Conservation (phyloP, 2,888 invertebrate genomes). For the Drosophila phalerata region DNA sequence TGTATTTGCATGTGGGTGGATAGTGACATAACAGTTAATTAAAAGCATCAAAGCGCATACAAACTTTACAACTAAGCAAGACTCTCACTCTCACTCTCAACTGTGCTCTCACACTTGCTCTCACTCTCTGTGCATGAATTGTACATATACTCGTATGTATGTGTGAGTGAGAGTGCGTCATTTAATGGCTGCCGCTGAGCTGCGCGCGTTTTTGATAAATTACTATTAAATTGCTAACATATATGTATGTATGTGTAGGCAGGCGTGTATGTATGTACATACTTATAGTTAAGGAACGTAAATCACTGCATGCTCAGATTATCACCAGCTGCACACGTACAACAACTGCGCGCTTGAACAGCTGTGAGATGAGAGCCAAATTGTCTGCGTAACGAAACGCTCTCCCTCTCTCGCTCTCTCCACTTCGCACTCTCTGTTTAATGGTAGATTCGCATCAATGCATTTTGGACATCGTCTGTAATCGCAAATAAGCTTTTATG, state of each 20-base stretch:
- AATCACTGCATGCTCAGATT: constrained; percentile 51
- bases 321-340: constrained; percentile 53
- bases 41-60: constrained; percentile 41
- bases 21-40: constrained; percentile 66
- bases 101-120: constrained; percentile 10
- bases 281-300: constrained; percentile 17
- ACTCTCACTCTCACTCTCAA: constrained; percentile 13
- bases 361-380: constrained; percentile 10
- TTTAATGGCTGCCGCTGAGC: constrained; percentile 44
- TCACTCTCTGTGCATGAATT: constrained; percentile 2
- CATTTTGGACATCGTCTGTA: constrained; percentile 23
- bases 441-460: constrained; percentile 52
- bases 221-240: constrained; percentile 32
- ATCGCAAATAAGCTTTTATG: constrained; percentile 32
- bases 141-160: too few species aligned
- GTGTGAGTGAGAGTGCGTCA: constrained; percentile 32
- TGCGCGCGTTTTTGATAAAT: constrained; percentile 54
- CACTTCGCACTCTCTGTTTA: neutral
- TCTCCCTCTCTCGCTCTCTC: neutral
- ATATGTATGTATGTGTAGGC: neutral
- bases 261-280: neutral
- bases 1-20: constrained; percentile 8
- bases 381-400: neutral
- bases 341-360: constrained; percentile 5
- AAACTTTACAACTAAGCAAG: constrained; percentile 11